These are phyloP conservation scores for Echiichthys vipera DNA, from an alignment of 2,797 vertebrate species.

Conservation along the genomic window DNA sequence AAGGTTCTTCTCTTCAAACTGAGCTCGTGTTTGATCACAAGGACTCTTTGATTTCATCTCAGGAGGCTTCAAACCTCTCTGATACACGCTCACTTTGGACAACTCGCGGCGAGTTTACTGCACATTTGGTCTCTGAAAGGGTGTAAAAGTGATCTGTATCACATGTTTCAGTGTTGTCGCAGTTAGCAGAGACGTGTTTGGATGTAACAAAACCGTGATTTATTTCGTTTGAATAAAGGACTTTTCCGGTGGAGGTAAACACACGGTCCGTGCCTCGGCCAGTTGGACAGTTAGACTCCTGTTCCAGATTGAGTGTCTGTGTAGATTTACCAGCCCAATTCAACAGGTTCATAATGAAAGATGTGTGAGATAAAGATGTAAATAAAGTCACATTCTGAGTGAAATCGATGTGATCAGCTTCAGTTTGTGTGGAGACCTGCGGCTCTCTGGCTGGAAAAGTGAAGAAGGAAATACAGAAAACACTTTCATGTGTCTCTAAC, in stretches of 20 bases:
- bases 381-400: no score
- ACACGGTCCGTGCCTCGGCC: not conserved
- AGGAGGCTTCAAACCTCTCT: not conserved
- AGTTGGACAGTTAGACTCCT: not conserved
- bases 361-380: no score
- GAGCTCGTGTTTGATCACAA: rapidly evolving
- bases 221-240: not conserved
- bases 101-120: not conserved
- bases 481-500: no score
- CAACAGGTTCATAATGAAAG: no score
- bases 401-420: no score
- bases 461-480: no score
- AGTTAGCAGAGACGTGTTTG: not conserved
- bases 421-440: no score
- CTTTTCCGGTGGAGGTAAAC: not conserved
- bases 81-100: not conserved
- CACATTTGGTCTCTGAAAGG: not conserved
- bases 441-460: no score
- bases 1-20: not conserved
- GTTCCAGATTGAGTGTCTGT: not conserved
- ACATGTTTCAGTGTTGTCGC: rapidly evolving
- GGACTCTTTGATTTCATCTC: not conserved
- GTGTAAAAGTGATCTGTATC: no score
- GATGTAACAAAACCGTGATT: not conserved
- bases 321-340: no score